These are phyloP conservation scores for Allygus modestus DNA, from an alignment of 2,888 invertebrate species.

Conservation along the genomic window DNA sequence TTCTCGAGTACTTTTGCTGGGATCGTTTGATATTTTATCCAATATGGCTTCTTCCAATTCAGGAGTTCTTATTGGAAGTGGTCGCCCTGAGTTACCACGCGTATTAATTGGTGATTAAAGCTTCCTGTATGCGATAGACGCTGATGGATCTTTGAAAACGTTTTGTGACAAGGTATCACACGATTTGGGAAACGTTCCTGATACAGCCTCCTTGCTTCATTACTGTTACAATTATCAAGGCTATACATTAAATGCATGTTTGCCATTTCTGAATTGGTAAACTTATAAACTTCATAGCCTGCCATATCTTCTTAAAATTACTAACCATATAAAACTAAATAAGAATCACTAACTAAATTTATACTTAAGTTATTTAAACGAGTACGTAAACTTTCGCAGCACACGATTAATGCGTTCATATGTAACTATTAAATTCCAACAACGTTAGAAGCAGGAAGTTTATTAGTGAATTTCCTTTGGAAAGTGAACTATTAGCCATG, in stretches of 20 bases:
- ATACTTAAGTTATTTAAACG: no score
- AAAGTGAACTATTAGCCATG: no score
- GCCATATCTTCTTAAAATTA: background rate
- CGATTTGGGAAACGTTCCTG: background rate
- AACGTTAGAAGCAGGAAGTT: no score
- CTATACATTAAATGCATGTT: background rate
- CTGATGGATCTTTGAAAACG: background rate
- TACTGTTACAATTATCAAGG: background rate
- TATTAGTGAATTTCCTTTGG: no score
- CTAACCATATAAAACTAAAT: no score
- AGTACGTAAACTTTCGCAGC: no score
- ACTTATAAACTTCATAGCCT: background rate
- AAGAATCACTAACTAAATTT: no score
- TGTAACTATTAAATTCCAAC: no score
- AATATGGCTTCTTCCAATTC: background rate
- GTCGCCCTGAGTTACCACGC: background rate
- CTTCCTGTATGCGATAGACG: background rate
- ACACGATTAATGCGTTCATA: no score
- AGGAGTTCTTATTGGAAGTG: background rate
- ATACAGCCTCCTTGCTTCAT: background rate
- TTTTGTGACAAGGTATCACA: background rate
- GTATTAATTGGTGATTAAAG: background rate
- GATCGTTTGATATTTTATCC: background rate
- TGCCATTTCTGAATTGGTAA: background rate
- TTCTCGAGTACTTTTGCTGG: conserved; percentile 6